Percentiles rank a stretch among this genome's conserved stretches.
Evolutionary conservation across 2,797 vertebrate species (phyloP).

Genomic region (Aplochiton taeniatus): DNA sequence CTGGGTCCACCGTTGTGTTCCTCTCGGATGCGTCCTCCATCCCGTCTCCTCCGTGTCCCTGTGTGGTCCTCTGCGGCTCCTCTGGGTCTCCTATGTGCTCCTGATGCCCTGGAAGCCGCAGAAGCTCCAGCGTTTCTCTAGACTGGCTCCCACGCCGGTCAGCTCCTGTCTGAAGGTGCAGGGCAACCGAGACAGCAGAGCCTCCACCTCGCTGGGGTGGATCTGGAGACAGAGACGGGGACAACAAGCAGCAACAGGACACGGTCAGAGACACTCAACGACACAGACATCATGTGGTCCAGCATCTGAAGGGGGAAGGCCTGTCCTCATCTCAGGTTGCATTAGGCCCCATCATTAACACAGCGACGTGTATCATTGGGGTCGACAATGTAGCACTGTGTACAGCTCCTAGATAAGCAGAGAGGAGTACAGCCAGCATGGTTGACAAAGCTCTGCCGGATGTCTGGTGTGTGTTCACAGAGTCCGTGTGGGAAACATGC

Average conservation of each 20-base stretch:
- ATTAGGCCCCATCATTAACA: slow-evolving; percentile 3
- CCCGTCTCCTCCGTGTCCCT: not conserved
- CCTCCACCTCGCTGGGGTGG: slow-evolving; percentile 84
- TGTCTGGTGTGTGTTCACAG: slow-evolving; percentile 2
- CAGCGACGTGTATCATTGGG: slow-evolving; percentile 29
- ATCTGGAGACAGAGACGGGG: slow-evolving; percentile 73
- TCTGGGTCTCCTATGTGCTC: slow-evolving; percentile 67
- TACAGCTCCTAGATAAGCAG: slow-evolving; percentile 16
- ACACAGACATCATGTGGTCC: not conserved
- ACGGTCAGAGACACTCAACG: slow-evolving; percentile 1
- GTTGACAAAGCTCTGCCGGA: slow-evolving; percentile 27
- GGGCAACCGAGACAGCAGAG: slow-evolving; percentile 84
- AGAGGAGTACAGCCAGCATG: slow-evolving; percentile 18
- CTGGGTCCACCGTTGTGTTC: too few species aligned
- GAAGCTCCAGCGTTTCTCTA: slow-evolving; percentile 88
- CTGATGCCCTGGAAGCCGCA: slow-evolving; percentile 87
- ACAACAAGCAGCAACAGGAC: slow-evolving; percentile 5
- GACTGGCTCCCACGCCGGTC: slow-evolving; percentile 83
- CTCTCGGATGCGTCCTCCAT: too few species aligned
- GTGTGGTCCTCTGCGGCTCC: slow-evolving; percentile 13
- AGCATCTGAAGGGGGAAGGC: slow-evolving; percentile 20
- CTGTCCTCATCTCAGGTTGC: slow-evolving; percentile 38
- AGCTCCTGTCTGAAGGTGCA: slow-evolving; percentile 86
- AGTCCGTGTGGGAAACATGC: slow-evolving; percentile 16
- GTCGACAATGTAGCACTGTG: slow-evolving; percentile 20